Evolutionary conservation across 2,113 vertebrate genomes (phyloP).

Genomic region (Rhabdomys dilectus): DNA sequence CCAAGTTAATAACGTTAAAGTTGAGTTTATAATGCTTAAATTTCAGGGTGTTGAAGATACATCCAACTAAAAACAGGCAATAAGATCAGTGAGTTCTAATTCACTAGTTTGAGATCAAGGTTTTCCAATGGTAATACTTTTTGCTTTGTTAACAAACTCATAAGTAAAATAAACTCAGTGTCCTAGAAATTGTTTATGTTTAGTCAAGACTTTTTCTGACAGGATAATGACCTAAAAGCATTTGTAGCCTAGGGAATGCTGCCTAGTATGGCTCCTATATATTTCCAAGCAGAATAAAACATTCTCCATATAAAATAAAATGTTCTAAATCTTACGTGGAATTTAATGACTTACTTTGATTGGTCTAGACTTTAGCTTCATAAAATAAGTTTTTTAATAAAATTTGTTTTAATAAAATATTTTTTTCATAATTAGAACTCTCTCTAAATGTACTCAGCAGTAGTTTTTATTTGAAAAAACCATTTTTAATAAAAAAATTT

Average conservation of each 20-base stretch:
- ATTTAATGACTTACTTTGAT: slow-evolving; percentile 65
- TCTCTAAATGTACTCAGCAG: slow-evolving; percentile 65
- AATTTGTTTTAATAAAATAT: slow-evolving; percentile 74
- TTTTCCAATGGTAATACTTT: background rate
- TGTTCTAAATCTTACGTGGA: slow-evolving; percentile 70
- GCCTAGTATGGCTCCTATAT: slow-evolving; percentile 62
- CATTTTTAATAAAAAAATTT: slow-evolving; percentile 1
- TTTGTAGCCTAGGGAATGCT: slow-evolving; percentile 73
- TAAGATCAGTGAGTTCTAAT: slow-evolving; percentile 48
- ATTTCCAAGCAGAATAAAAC: slow-evolving; percentile 73
- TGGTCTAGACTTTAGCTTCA: slow-evolving; percentile 54
- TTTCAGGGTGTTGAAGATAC: background rate
- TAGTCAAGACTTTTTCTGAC: slow-evolving; percentile 49
- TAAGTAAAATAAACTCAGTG: slow-evolving; percentile 64
- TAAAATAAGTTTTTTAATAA: slow-evolving; percentile 59
- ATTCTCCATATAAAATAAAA: slow-evolving; percentile 70
- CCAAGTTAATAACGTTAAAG: slow-evolving; percentile 42
- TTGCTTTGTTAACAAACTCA: slow-evolving; percentile 67
- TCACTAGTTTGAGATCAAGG: slow-evolving; percentile 36
- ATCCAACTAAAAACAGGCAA: background rate
- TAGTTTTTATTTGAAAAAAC: slow-evolving; percentile 75
- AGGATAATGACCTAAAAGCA: slow-evolving; percentile 70
- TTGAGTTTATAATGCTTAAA: slow-evolving; percentile 5
- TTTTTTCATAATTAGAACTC: slow-evolving; percentile 76
- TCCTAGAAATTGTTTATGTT: slow-evolving; percentile 59